phyloP scores from a whole-genome alignment of 2,797 vertebrate species.

The Netta rufina region DNA sequence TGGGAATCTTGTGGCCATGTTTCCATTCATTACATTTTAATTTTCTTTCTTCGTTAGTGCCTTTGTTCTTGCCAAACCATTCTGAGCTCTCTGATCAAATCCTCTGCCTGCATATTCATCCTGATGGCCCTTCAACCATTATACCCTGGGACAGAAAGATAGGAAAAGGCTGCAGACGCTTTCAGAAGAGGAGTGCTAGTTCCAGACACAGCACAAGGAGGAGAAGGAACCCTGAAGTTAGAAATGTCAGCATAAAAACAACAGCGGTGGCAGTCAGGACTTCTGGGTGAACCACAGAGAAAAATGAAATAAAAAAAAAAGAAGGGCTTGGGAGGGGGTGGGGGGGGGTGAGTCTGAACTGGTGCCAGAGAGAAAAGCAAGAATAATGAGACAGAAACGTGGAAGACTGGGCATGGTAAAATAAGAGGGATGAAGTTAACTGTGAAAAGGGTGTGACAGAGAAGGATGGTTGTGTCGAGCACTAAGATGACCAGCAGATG shows the following conservation, averaged over 20 bases:
- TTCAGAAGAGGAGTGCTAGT: background rate
- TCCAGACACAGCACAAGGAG: background rate
- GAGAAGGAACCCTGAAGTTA: background rate
- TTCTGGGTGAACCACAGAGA: background rate
- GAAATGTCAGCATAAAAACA: background rate
- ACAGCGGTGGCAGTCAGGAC: background rate
- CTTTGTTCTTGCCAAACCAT: background rate
- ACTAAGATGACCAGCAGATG: background rate
- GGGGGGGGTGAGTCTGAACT: background rate
- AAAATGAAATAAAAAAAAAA: background rate
- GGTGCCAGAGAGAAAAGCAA: background rate
- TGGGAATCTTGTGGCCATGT: background rate
- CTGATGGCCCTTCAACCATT: background rate
- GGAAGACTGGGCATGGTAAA: background rate
- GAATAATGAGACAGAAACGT: background rate
- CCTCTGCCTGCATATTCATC: background rate
- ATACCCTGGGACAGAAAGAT: background rate
- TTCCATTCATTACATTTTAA: background rate
- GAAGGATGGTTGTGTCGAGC: background rate
- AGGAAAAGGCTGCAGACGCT: background rate
- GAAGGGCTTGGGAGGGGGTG: background rate
- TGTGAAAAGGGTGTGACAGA: background rate
- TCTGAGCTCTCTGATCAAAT: background rate
- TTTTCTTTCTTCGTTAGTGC: background rate
- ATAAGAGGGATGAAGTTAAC: background rate